Evolutionary conservation across 2,113 vertebrate species (phyloP).

Genomic region (Ibidorhyncha struthersii): DNA sequence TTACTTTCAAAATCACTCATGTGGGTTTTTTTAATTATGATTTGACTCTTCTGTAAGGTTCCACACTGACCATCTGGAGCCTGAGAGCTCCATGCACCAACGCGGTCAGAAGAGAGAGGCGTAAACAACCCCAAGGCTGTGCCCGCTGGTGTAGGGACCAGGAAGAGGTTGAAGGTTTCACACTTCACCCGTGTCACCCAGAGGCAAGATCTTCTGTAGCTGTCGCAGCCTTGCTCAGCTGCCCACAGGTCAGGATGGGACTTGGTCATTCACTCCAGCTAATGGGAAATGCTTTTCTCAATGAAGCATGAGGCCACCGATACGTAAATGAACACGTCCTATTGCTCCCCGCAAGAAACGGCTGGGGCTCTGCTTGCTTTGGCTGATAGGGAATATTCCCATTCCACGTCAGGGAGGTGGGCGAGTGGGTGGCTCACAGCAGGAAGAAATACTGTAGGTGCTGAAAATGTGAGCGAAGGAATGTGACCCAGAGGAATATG

Average conservation of each 20-base stretch:
- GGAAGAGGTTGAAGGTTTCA: neutral
- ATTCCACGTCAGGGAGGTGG: accelerated
- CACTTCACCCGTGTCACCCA: neutral
- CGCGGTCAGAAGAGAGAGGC: neutral
- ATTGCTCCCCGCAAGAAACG: neutral
- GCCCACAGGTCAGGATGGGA: neutral
- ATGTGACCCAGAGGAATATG: neutral
- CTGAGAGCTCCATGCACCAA: neutral
- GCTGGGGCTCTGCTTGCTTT: neutral
- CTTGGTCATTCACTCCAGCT: too few relatives aligned
- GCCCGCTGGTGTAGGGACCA: neutral
- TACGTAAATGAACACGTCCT: accelerated
- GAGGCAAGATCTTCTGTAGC: neutral
- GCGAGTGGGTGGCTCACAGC: neutral
- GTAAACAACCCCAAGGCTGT: neutral
- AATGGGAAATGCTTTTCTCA: neutral
- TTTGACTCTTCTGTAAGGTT: neutral
- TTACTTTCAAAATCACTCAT: constrained; percentile 25
- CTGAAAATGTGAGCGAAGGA: neutral
- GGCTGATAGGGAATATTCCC: neutral
- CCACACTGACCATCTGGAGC: neutral
- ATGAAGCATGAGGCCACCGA: neutral
- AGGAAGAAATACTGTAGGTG: neutral
- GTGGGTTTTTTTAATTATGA: constrained; percentile 9
- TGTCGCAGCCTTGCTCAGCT: neutral